phyloP scores from a whole-genome alignment of 2,113 vertebrate genomes.

The Malaclemys terrapin region DNA sequence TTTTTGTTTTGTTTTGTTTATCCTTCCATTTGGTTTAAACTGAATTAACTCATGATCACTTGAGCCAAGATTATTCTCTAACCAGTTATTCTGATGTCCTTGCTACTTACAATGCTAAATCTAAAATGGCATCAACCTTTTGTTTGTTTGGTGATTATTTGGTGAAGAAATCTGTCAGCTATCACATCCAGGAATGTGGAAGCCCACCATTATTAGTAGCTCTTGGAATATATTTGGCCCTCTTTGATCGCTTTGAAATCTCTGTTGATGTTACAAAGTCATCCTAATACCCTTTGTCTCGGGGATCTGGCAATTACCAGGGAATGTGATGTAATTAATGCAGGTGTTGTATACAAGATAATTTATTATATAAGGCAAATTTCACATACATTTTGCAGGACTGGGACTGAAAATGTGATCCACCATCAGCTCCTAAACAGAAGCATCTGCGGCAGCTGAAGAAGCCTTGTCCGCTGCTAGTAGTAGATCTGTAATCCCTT shows the following conservation, averaged over 20 bases:
- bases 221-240: background rate
- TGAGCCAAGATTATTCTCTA: background rate
- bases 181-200: background rate
- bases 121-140: background rate
- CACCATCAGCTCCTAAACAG: conserved; percentile 2
- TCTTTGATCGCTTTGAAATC: background rate
- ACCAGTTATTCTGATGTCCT: background rate
- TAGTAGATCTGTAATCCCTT: background rate
- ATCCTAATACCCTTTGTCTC: background rate
- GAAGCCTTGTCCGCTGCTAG: background rate
- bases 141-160: background rate
- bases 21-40: background rate
- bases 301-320: background rate
- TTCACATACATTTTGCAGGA: conserved; percentile 12
- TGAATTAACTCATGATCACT: background rate
- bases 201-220: background rate
- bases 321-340: conserved; percentile 2
- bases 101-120: background rate
- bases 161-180: background rate
- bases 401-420: background rate
- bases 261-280: background rate
- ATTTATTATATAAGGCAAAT: background rate
- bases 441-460: conserved; percentile 15
- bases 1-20: background rate
- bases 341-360: background rate